Base-by-base conservation (phyloP, 1,140 invertebrate species). In the Trachymyrmex cornetzi region DNA sequence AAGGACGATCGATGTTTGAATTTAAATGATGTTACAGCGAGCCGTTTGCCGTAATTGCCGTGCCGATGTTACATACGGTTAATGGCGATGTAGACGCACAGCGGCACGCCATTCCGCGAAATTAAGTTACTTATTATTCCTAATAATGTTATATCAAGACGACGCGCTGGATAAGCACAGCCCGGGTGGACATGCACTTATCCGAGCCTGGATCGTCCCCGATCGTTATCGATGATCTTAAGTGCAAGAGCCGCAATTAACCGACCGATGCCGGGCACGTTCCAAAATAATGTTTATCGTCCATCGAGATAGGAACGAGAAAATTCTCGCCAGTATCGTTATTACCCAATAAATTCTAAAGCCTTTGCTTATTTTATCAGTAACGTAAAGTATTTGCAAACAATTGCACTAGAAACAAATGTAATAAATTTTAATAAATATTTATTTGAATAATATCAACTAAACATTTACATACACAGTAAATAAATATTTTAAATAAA, bases 121-220 rank as follows among this genome's bases (percentile, higher is more conserved):
- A 82, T 82, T 82, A 82, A 82, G 80, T 82, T 61, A 82, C 80
- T 82, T 72, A 74, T 82, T 74, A 82, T 82, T 82, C 80, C 53
- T 82, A 74, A 82, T 82, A 74, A 82, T 74, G 38, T 72, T 82
- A 59, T 74, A 74, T 74, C 79, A 74, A 74, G 53, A 74, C 50
- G 61, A 48, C 75, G 22, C 44, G 27, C 38, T 14, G 19, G 66
- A 71, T 57, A 38, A 63, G 14, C 44, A 27, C 27, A 74, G 11
- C 16, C 12, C 72, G 71, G 27, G 14, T 50, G 61, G 64, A 24
- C 77, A 86, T 67, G 84, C 77, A 64, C 24, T 82, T 82, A 82
- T 82, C 53, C 53, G 53, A 14, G 19, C 53, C 38, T 24, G 67
- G 75, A 77, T 77, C 75, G 59, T 79, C 38, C 30, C 66, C 79